These are phyloP conservation scores for Pteropus rufus DNA, from an alignment of 2,797 vertebrate species.

Conservation along the genomic window DNA sequence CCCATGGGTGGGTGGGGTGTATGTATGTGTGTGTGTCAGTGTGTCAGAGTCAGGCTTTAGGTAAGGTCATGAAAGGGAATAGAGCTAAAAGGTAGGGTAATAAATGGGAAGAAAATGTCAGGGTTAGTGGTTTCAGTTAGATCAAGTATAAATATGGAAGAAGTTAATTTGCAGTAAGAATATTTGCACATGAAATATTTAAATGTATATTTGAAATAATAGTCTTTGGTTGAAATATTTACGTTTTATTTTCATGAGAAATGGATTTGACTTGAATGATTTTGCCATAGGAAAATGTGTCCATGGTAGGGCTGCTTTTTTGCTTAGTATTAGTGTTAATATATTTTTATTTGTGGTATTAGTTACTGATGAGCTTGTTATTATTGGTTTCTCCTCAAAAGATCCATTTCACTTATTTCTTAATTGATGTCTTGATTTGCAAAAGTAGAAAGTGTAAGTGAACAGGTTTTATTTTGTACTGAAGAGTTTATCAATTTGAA, in stretches of 20 bases:
- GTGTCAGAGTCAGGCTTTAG: neutral
- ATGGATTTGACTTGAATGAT: constrained; percentile 32
- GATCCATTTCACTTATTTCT: neutral
- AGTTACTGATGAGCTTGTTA: neutral
- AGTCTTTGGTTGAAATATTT: neutral
- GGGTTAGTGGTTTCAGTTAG: constrained; percentile 3
- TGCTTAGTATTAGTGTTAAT: neutral
- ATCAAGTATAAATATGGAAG: neutral
- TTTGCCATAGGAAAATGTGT: neutral
- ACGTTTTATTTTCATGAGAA: constrained; percentile 24
- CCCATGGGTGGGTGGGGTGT: neutral
- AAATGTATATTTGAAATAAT: neutral
- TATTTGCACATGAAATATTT: constrained; percentile 24
- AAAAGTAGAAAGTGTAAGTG: constrained; percentile 24
- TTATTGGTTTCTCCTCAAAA: neutral
- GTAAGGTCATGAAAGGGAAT: neutral
- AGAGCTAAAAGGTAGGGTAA: neutral
- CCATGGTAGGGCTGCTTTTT: neutral
- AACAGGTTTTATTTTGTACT: neutral
- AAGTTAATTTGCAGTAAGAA: neutral
- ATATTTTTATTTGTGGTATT: neutral
- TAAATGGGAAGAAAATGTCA: neutral
- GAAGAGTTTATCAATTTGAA: neutral
- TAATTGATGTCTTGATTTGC: neutral
- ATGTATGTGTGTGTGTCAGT: neutral